phyloP scores from a whole-genome alignment of 1,140 invertebrate species.

The Drosophila repletoides region DNA sequence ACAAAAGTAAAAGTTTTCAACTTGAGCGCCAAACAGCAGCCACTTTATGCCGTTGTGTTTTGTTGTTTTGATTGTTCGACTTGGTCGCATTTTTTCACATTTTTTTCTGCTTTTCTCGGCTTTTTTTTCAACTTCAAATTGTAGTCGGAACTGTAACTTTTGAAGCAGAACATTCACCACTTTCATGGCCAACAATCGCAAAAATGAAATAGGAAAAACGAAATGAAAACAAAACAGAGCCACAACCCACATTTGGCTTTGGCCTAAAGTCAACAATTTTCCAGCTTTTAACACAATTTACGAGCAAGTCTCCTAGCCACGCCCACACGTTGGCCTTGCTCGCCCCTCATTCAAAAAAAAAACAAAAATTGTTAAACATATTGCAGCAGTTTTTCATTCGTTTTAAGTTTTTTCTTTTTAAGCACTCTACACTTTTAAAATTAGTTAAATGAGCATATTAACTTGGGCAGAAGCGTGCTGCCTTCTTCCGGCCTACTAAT shows the following conservation, averaged over 20 bases:
- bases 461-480: no score
- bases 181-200: slow-evolving; percentile 61
- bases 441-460: no score
- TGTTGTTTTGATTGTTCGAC: slow-evolving; percentile 63
- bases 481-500: no score
- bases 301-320: background rate
- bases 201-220: slow-evolving; percentile 15
- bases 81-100: slow-evolving; percentile 19
- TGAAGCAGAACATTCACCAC: slow-evolving; percentile 40
- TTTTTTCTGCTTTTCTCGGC: background rate
- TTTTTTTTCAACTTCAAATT: slow-evolving; percentile 53
- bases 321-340: background rate
- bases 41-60: slow-evolving; percentile 46
- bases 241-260: slow-evolving; percentile 3
- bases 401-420: slow-evolving; percentile 31
- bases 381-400: slow-evolving; percentile 44
- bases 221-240: background rate
- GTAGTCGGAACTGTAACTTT: slow-evolving; percentile 27
- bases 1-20: slow-evolving; percentile 77
- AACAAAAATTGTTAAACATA: slow-evolving; percentile 25
- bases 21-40: slow-evolving; percentile 34
- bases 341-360: no score
- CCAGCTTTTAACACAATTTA: slow-evolving; percentile 60
- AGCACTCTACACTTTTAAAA: no score
- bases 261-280: slow-evolving; percentile 42